Evolutionary conservation across 2,797 vertebrate species (phyloP).

Genomic region (Phyllotis vaccarum): DNA sequence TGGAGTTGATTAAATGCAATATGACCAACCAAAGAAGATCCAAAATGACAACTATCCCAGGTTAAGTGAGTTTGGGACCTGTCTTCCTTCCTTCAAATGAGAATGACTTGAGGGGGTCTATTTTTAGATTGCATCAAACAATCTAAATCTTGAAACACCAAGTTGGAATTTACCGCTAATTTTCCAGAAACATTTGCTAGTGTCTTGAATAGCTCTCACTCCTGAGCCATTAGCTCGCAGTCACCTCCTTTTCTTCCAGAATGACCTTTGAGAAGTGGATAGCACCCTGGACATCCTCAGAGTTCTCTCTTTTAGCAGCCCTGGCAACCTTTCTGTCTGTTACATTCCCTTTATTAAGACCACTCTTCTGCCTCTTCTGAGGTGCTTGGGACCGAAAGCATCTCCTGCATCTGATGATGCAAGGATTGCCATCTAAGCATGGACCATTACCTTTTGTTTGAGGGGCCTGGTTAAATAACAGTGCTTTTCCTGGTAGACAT

Average conservation of each 20-base stretch:
- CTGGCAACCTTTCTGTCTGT: neutral
- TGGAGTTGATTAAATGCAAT: slow-evolving; percentile 48
- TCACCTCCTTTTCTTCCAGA: neutral
- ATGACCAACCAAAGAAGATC: slow-evolving; percentile 43
- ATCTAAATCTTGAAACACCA: slow-evolving; percentile 20
- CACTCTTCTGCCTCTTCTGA: neutral
- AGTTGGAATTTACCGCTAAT: slow-evolving; percentile 35
- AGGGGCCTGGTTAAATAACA: neutral
- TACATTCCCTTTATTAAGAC: neutral
- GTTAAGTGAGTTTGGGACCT: slow-evolving; percentile 49
- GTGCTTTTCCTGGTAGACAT: neutral
- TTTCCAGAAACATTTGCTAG: slow-evolving; percentile 23
- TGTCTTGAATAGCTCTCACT: neutral
- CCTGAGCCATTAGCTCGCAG: neutral
- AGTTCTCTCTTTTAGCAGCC: neutral
- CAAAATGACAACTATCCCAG: slow-evolving; percentile 2
- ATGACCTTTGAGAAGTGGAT: neutral
- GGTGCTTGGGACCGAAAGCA: neutral
- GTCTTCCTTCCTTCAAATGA: slow-evolving; percentile 7
- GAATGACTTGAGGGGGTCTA: neutral
- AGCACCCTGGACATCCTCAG: neutral
- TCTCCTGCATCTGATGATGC: neutral
- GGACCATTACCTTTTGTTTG: slow-evolving; percentile 51
- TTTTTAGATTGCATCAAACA: slow-evolving; percentile 26
- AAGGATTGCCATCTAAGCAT: neutral